phyloP scores from a whole-genome alignment of 2,797 vertebrate genomes.

The Prunella strophiata region DNA sequence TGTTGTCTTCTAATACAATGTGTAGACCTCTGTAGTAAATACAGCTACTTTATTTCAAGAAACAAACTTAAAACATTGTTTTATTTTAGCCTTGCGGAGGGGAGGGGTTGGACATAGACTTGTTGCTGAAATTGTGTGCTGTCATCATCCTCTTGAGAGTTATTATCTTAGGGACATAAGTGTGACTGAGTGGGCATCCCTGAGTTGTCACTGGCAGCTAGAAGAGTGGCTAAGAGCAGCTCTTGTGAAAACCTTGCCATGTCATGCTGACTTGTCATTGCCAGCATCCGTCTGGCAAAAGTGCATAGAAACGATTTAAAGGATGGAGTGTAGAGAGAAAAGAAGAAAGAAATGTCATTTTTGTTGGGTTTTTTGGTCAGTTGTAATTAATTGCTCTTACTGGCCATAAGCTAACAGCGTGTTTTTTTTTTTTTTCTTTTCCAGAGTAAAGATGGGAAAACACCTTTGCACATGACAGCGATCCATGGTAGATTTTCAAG shows the following conservation, averaged over 20 bases:
- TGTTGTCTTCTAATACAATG: not conserved
- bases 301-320: not conserved
- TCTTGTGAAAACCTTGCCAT: not conserved
- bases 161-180: not conserved
- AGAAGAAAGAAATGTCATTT: not conserved
- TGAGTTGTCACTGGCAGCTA: not conserved
- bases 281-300: not conserved
- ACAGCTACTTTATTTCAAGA: not conserved
- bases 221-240: not conserved
- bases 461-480: slow-evolving; percentile 97
- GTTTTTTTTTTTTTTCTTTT: not conserved
- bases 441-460: slow-evolving; percentile 99
- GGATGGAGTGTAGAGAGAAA: not conserved
- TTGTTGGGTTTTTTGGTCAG: not conserved
- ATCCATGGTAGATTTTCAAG: slow-evolving; percentile 98
- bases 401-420: not conserved
- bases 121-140: not conserved
- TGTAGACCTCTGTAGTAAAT: not conserved
- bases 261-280: not conserved
- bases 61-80: not conserved
- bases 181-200: not conserved
- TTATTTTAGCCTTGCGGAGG: not conserved
- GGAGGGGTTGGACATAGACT: not conserved
- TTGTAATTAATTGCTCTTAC: not conserved
- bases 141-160: not conserved